Evolutionary conservation across 2,113 vertebrate genomes (phyloP).

Genomic region (Ageneiosus marmoratus): DNA sequence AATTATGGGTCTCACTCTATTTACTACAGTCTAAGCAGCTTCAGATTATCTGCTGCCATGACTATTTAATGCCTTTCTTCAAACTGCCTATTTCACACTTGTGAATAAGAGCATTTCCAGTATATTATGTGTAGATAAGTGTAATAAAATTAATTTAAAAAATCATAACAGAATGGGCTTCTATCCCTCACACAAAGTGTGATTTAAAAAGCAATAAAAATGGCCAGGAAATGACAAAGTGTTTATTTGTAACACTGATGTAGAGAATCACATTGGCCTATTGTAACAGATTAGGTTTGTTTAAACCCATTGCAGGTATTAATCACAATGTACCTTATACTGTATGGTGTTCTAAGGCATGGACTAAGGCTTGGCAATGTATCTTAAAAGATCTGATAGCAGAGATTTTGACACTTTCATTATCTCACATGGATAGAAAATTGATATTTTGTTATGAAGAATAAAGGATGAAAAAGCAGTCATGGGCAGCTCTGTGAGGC

Average conservation of each 20-base stretch:
- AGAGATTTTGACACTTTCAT: slow-evolving; percentile 32
- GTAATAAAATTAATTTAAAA: background rate
- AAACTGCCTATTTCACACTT: background rate
- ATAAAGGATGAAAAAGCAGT: slow-evolving; percentile 28
- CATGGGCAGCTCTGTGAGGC: slow-evolving; percentile 13
- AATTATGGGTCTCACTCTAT: background rate
- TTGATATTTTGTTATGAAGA: slow-evolving; percentile 35
- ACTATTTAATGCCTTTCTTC: background rate
- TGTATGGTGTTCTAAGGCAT: slow-evolving; percentile 4
- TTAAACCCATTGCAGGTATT: background rate
- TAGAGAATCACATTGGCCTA: background rate
- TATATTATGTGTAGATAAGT: background rate
- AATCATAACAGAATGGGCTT: background rate
- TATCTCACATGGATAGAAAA: slow-evolving; percentile 23
- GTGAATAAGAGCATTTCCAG: background rate
- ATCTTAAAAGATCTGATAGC: slow-evolving; percentile 19
- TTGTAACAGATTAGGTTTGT: slow-evolving; percentile 19
- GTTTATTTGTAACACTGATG: background rate
- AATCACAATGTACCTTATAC: background rate
- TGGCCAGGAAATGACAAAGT: background rate
- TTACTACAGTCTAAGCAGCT: background rate
- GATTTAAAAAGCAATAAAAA: slow-evolving; percentile 25
- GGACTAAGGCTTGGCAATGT: slow-evolving; percentile 4
- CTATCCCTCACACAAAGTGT: background rate
- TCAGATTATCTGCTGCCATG: background rate